Evolutionary conservation across 2,113 vertebrate genomes (phyloP).

Genomic region (Struthio camelus): DNA sequence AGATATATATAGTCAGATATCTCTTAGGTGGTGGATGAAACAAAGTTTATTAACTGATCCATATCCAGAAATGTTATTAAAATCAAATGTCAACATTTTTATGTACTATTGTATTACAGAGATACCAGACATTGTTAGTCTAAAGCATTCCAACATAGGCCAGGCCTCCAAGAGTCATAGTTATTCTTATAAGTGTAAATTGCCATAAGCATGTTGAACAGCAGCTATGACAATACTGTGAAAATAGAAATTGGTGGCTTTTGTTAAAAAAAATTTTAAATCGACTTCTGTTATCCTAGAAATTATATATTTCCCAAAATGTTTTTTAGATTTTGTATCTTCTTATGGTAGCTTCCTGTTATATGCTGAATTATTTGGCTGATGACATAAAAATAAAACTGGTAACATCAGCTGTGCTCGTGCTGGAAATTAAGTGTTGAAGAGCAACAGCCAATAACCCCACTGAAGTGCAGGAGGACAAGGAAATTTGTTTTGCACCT

Average conservation of each 20-base stretch:
- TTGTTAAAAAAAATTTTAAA: background rate
- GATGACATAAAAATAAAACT: background rate
- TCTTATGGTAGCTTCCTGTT: background rate
- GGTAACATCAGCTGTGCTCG: background rate
- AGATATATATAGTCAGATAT: background rate
- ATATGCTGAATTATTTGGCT: background rate
- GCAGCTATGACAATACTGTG: background rate
- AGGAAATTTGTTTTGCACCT: conserved; percentile 23
- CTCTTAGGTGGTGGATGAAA: conserved; percentile 34
- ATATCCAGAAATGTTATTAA: conserved; percentile 63
- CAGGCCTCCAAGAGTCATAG: background rate
- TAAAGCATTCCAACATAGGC: background rate
- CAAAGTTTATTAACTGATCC: conserved; percentile 64
- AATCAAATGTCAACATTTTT: background rate
- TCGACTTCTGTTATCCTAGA: background rate
- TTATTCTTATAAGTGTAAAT: conserved; percentile 12
- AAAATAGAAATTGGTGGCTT: background rate
- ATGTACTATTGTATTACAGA: background rate
- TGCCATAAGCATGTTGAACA: background rate
- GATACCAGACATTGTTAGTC: background rate
- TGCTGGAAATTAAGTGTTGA: background rate
- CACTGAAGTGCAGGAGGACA: background rate
- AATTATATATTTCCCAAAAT: background rate
- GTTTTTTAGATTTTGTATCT: background rate
- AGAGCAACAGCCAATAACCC: background rate